Evolutionary conservation across 1,140 invertebrate genomes (phyloP).

Genomic region (Trichonephila inaurata): DNA sequence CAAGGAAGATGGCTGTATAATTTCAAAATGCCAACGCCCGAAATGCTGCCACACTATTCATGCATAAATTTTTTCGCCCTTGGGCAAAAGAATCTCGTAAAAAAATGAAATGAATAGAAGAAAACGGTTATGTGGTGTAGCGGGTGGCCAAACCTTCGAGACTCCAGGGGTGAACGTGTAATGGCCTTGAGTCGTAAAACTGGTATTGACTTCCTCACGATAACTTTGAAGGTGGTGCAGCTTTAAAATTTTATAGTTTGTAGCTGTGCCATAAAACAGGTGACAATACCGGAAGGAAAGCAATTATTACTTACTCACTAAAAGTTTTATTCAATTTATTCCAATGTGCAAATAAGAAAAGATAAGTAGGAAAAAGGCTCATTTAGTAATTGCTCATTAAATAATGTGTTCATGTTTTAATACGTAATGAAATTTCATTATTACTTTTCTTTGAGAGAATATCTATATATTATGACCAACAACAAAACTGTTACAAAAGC

Average conservation of each 20-base stretch:
- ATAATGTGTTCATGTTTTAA: too few species aligned
- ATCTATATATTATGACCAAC: too few species aligned
- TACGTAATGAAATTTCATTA: too few species aligned
- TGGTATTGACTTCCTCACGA: neutral
- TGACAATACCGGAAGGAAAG: neutral
- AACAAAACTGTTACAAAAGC: too few species aligned
- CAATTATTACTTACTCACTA: neutral
- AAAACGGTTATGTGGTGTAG: neutral
- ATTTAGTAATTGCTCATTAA: too few species aligned
- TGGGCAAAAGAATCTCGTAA: neutral
- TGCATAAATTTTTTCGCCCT: slow-evolving; percentile 5
- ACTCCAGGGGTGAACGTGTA: neutral
- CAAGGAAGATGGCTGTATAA: neutral
- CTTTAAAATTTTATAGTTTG: slow-evolving; percentile 27
- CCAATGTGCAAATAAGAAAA: too few species aligned
- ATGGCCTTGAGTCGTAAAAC: neutral
- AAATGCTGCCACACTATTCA: neutral
- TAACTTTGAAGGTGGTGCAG: neutral
- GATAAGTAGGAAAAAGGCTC: too few species aligned
- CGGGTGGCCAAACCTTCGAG: neutral
- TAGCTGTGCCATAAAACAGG: neutral
- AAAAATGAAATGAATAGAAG: neutral
- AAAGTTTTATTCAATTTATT: neutral
- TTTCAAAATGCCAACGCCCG: neutral
- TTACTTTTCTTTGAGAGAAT: too few species aligned